Percentiles rank a stretch among this genome's conserved stretches.
These are phyloP conservation scores for Steatornis caripensis DNA, from an alignment of 2,113 vertebrate species.

Conservation along the genomic window DNA sequence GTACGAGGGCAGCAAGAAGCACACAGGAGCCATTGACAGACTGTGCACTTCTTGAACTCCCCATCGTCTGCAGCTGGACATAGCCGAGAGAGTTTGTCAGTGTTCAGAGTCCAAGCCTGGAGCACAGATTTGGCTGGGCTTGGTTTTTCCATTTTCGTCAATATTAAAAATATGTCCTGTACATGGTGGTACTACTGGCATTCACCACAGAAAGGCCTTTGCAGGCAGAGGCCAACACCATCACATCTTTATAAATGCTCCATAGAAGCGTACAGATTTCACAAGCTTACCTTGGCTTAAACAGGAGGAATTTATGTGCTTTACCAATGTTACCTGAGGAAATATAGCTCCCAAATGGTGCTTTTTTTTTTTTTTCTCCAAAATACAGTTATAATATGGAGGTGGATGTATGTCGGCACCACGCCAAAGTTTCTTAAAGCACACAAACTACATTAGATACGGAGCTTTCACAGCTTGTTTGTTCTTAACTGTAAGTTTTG, in stretches of 20 bases:
- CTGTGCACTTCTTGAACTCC: not conserved
- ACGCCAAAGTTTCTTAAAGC: not conserved
- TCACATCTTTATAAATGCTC: not conserved
- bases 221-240: not conserved
- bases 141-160: not conserved
- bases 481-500: not conserved
- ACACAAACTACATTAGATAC: not conserved
- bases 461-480: not conserved
- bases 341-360: constrained; percentile 27
- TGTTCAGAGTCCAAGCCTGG: not conserved
- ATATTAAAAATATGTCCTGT: not conserved
- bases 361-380: not conserved
- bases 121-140: not conserved
- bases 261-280: not conserved
- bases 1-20: not conserved
- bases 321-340: constrained; percentile 7
- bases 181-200: not conserved
- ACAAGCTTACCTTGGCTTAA: constrained; percentile 43
- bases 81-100: not conserved
- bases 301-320: not conserved
- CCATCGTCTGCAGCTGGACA: accelerated
- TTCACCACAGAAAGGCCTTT: not conserved
- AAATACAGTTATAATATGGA: not conserved
- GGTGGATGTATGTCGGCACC: not conserved
- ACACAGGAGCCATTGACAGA: not conserved